Evolutionary conservation across 2,888 invertebrate species (phyloP).

Genomic region (Dicranocentrus wangi): DNA sequence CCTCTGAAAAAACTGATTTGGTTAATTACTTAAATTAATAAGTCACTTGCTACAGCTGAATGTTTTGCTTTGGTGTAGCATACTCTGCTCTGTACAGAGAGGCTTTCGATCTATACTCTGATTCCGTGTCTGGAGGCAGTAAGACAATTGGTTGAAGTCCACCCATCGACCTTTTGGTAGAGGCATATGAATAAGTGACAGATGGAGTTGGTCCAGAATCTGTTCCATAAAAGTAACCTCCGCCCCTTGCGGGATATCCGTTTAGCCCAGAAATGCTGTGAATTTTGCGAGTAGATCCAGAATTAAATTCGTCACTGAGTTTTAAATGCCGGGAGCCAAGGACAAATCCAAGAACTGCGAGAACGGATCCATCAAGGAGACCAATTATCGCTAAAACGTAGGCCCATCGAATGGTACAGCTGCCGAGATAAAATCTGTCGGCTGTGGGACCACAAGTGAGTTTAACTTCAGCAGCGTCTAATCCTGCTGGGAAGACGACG

Average conservation of each 20-base stretch:
- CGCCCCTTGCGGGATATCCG: slow-evolving; percentile 58
- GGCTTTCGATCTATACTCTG: slow-evolving; percentile 81
- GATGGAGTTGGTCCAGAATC: slow-evolving; percentile 82
- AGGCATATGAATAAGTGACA: slow-evolving; percentile 88
- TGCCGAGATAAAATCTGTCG: slow-evolving; percentile 83
- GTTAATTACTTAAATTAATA: slow-evolving; percentile 10
- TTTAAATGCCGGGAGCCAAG: slow-evolving; percentile 91
- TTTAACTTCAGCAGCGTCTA: slow-evolving; percentile 88
- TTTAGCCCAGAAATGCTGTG: slow-evolving; percentile 67
- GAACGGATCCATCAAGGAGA: slow-evolving; percentile 87
- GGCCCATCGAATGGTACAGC: slow-evolving; percentile 94
- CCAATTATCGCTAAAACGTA: slow-evolving; percentile 94
- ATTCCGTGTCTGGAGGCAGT: slow-evolving; percentile 82
- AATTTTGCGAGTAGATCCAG: slow-evolving; percentile 63
- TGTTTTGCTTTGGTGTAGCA: slow-evolving; percentile 82
- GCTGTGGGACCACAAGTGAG: slow-evolving; percentile 90
- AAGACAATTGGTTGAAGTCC: slow-evolving; percentile 90
- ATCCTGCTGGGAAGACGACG: slow-evolving; percentile 91
- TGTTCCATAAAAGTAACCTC: slow-evolving; percentile 64
- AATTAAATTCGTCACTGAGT: slow-evolving; percentile 83
- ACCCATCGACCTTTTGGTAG: slow-evolving; percentile 81
- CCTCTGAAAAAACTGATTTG: background rate
- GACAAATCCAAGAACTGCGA: slow-evolving; percentile 93
- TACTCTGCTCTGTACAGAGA: slow-evolving; percentile 79
- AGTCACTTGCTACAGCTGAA: slow-evolving; percentile 78